Evolutionary conservation across 2,797 vertebrate species (phyloP).

Genomic region (Poeciliopsis paucimaculata): DNA sequence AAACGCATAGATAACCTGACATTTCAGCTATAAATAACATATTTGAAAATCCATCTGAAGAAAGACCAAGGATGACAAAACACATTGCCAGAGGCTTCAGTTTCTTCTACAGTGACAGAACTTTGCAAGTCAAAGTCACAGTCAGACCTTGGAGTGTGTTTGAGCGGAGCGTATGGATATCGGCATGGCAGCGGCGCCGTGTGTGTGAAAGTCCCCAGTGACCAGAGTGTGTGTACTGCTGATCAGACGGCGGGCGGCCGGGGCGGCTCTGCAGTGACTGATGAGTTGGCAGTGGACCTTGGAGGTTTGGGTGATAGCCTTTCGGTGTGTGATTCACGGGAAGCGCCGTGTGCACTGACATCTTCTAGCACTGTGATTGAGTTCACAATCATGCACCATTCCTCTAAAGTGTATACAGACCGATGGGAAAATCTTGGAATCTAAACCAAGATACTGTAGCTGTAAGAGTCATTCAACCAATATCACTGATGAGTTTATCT

Average conservation of each 20-base stretch:
- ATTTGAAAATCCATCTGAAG: constrained; percentile 53
- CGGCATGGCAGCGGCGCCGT: constrained; percentile 65
- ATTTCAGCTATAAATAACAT: constrained; percentile 48
- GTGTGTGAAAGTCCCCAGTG: constrained; percentile 74
- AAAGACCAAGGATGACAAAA: constrained; percentile 61
- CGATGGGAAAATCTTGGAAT: constrained; percentile 73
- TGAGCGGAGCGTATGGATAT: constrained; percentile 57
- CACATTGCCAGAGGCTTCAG: constrained; percentile 60
- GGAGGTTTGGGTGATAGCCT: constrained; percentile 85
- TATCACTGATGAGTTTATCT: constrained; percentile 51
- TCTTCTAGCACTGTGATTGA: constrained; percentile 78
- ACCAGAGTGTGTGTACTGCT: constrained; percentile 73
- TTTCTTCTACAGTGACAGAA: constrained; percentile 65
- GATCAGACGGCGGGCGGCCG: constrained; percentile 69
- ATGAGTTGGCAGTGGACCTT: constrained; percentile 82
- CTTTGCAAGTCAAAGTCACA: constrained; percentile 71
- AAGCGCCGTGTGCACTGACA: constrained; percentile 77
- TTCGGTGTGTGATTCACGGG: constrained; percentile 83
- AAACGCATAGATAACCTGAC: constrained; percentile 2
- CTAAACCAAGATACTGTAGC: constrained; percentile 45
- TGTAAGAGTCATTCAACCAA: constrained; percentile 33
- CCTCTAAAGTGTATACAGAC: constrained; percentile 72
- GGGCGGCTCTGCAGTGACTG: constrained; percentile 77
- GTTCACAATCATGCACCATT: constrained; percentile 77
- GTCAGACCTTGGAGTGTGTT: constrained; percentile 74